phyloP scores from a whole-genome alignment of 1,140 invertebrate genomes.

The Brachystomella parvula region DNA sequence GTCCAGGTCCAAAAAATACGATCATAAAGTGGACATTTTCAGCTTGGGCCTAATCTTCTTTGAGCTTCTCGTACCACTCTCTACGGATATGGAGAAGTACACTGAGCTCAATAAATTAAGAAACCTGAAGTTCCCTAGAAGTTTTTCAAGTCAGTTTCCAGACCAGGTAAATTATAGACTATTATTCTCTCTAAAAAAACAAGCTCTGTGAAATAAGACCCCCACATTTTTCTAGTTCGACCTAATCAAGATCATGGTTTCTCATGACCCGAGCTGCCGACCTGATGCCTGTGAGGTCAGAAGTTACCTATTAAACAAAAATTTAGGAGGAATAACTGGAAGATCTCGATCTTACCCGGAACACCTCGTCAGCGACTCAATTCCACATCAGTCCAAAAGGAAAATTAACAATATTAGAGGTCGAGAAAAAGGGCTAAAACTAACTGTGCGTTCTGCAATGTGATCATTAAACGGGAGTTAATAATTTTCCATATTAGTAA shows the following conservation, averaged over 20 bases:
- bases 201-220: not conserved
- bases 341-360: no score
- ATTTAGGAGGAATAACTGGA: no score
- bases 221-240: slow-evolving; percentile 48
- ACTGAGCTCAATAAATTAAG: slow-evolving; percentile 52
- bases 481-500: no score
- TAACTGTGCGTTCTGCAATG: no score
- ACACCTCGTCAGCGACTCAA: no score
- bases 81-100: slow-evolving; percentile 80
- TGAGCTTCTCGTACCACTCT: slow-evolving; percentile 80
- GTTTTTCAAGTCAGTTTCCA: slow-evolving; percentile 56
- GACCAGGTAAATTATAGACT: slow-evolving; percentile 54
- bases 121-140: slow-evolving; percentile 59
- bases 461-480: no score
- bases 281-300: slow-evolving; percentile 45
- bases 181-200: slow-evolving; percentile 7
- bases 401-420: no score
- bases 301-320: no score
- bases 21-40: slow-evolving; percentile 94
- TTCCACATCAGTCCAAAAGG: no score
- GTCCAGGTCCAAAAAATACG: slow-evolving; percentile 64
- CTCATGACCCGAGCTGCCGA: slow-evolving; percentile 58
- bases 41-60: slow-evolving; percentile 89
- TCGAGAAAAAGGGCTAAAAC: no score
- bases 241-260: slow-evolving; percentile 67